A percentile compares a stretch with the other conserved stretches of the same genome.
phyloP scores from a whole-genome alignment of 2,113 vertebrate species.

The Herpailurus yagouaroundi region DNA sequence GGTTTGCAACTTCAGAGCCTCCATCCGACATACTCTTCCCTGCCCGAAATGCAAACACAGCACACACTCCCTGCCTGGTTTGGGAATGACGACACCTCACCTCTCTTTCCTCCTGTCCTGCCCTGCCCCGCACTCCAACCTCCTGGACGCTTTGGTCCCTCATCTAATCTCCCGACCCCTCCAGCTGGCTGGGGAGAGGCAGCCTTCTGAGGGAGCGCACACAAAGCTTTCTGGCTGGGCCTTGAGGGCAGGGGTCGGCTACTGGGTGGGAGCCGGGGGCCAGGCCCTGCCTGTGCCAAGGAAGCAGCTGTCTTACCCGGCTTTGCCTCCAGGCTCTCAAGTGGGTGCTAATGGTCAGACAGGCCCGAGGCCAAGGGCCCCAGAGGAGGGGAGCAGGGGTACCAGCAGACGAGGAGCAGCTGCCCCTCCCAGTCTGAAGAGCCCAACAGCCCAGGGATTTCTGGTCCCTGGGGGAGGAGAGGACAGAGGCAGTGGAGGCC shows the following conservation, averaged over 20 bases:
- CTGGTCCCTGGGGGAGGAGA: not conserved
- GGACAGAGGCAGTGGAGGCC: not conserved
- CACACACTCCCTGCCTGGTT: conserved; percentile 86
- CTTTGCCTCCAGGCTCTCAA: not conserved
- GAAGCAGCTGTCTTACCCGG: not conserved
- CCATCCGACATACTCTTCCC: conserved; percentile 80
- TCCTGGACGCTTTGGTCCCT: conserved; percentile 74
- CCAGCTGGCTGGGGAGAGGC: conserved; percentile 76
- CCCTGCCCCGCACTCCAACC: conserved; percentile 53
- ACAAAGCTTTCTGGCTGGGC: conserved; percentile 53
- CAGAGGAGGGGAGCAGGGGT: not conserved
- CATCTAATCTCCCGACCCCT: conserved; percentile 62
- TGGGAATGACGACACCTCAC: conserved; percentile 87
- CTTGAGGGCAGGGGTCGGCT: not conserved
- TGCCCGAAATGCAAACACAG: conserved; percentile 57
- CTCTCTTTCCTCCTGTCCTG: conserved; percentile 81
- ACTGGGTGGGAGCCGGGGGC: not conserved
- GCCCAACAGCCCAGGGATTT: not conserved
- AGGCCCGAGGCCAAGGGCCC: not conserved
- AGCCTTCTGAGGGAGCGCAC: conserved; percentile 76
- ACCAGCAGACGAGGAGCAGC: not conserved
- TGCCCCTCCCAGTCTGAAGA: not conserved
- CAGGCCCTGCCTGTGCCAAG: not conserved
- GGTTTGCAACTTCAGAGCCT: conserved; percentile 94
- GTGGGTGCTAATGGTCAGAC: not conserved